Conservation (phyloP, 1,140 invertebrate genomes). For the Drosophila ananassae region DNA sequence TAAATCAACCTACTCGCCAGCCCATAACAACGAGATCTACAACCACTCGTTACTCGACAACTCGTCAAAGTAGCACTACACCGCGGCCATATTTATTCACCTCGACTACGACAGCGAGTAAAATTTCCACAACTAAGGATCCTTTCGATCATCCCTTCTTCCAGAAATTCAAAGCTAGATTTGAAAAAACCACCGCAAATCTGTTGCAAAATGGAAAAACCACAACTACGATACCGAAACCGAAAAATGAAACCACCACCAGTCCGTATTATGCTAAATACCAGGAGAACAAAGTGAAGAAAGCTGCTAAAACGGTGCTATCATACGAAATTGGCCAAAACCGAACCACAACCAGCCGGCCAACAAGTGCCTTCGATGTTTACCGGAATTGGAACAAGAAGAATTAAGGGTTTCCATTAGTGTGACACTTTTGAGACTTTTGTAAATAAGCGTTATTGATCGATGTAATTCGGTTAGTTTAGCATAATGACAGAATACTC, state of each 20-base stretch:
- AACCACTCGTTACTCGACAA: slow-evolving; percentile 21
- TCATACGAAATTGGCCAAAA: slow-evolving; percentile 49
- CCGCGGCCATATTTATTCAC: slow-evolving; percentile 65
- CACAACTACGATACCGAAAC: neutral
- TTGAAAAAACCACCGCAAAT: slow-evolving; percentile 12
- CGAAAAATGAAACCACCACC: slow-evolving; percentile 17
- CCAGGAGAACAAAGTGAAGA: slow-evolving; percentile 57
- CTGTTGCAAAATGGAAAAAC: slow-evolving; percentile 3
- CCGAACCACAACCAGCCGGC: slow-evolving; percentile 26
- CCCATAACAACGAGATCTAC: slow-evolving; percentile 4
- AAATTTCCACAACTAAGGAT: slow-evolving; percentile 29
- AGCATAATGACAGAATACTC: slow-evolving; percentile 58
- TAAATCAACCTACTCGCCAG: slow-evolving; percentile 21
- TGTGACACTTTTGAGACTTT: slow-evolving; percentile 36
- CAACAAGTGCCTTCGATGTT: slow-evolving; percentile 35
- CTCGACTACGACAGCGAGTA: slow-evolving; percentile 36
- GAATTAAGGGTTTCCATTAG: slow-evolving; percentile 18
- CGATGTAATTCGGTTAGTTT: slow-evolving; percentile 45
- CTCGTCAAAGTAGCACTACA: slow-evolving; percentile 46
- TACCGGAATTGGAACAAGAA: slow-evolving; percentile 48
- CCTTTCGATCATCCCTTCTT: slow-evolving; percentile 72
- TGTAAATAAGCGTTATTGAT: slow-evolving; percentile 63
- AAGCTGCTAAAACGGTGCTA: slow-evolving; percentile 50
- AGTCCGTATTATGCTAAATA: slow-evolving; percentile 66
- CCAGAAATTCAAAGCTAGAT: slow-evolving; percentile 56